These are phyloP conservation scores for Micromussa lordhowensis DNA, from an alignment of 92 coral and sea anemone genomes.

Conservation along the genomic window DNA sequence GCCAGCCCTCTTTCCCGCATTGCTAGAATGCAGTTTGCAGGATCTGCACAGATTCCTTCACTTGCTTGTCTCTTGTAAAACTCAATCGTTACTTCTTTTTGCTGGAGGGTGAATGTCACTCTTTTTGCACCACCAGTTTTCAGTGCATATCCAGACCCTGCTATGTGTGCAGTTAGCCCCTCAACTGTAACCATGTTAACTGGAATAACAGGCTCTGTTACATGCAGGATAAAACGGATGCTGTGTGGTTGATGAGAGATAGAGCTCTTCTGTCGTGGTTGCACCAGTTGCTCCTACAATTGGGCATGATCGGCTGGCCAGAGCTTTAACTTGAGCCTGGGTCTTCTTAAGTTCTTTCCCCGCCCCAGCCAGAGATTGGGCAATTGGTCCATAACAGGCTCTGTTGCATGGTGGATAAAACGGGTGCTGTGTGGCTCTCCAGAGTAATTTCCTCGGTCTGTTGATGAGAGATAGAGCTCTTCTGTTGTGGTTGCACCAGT, in stretches of 20 bases:
- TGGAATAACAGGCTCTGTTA: not conserved
- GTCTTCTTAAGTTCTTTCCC: slow-evolving; percentile 35
- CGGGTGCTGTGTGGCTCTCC: not conserved
- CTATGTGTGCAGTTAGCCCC: no score
- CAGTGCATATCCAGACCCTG: no score
- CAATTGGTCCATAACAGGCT: slow-evolving; percentile 20
- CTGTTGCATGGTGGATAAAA: no score
- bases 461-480: not conserved
- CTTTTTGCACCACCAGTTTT: no score
- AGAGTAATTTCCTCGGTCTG: not conserved
- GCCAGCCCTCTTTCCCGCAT: slow-evolving; percentile 26
- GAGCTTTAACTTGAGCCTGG: slow-evolving; percentile 2
- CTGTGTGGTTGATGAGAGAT: not conserved
- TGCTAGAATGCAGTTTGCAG: not conserved
- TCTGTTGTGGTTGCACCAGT: slow-evolving; percentile 47
- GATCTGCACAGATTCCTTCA: slow-evolving; percentile 4
- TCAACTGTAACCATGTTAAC: no score
- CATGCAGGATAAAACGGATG: slow-evolving; percentile 10
- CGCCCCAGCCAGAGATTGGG: slow-evolving; percentile 31
- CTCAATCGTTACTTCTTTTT: slow-evolving; percentile 37
- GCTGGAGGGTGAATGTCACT: no score
- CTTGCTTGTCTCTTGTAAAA: slow-evolving; percentile 36
- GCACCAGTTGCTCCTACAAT: slow-evolving; percentile 56
- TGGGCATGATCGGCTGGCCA: slow-evolving; percentile 4
- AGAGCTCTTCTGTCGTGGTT: slow-evolving; percentile 1